Evolutionary conservation across 2,113 vertebrate species (phyloP), one percentile per base, ranked within the genome.

Genomic region (Salvelinus fontinalis): DNA sequence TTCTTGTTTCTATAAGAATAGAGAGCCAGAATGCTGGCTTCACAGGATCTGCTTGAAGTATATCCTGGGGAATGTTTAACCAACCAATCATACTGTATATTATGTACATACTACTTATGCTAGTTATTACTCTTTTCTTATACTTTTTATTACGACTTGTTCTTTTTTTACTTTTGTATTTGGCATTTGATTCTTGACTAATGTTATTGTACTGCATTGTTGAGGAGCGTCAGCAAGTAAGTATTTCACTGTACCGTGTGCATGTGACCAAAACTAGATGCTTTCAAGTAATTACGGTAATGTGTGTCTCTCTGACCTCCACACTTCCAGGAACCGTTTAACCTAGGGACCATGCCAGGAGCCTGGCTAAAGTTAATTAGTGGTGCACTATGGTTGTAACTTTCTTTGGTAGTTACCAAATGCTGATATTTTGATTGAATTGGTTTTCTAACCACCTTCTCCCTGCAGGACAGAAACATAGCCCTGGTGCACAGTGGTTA

Each of bases 381-480:
- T 62, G 18, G n/a, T 68, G 31, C 24, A 67, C 31, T 68, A 26
- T 68, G 27, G 31, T 34, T 68, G 16, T 34, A 68, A 68, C 18
- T 34, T 26, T 68, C 24, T 22, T 18, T 67, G 49, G 49, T 51
- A 16, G 13, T 54, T 54, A 54, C 14, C 4, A 54, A 18, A 54
- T 54, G 1, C 51, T 16, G 1, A 54, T 54, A 54, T 54, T 54
- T 68, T n/a, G 27, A 44, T 68, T 18, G 3, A 27, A 20, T 62
- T 22, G 59, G 5, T 22, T 22, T 62, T n/a, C 18, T 62, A 22
- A 22, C 59, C n/a, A 62, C 9, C n/a, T 27, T n/a, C 64, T 24
- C 12, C 26, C 24, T 67, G 14, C 79, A 99, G 97, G 93, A 83
- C 92, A 82, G 60, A 79, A 92, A 80, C 92, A 86, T 5, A 92